Evolutionary conservation across 2,888 invertebrate genomes (phyloP).

Genomic region (Tetanocera ferruginea): DNA sequence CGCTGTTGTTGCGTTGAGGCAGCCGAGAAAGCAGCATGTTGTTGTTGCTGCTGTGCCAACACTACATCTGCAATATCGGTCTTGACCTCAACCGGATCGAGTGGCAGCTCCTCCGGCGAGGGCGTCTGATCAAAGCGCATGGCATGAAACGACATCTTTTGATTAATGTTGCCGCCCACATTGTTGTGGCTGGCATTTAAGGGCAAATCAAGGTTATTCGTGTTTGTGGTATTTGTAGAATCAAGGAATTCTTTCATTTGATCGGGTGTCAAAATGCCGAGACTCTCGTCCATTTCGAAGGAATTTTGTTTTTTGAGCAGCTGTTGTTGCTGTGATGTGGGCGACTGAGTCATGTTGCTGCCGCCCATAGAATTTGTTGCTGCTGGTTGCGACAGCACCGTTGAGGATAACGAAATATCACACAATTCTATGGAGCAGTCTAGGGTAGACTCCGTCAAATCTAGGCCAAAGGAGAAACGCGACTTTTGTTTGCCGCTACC

Average conservation of each 20-base stretch:
- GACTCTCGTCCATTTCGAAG: conserved; percentile 83
- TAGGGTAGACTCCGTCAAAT: conserved; percentile 66
- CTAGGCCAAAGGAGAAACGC: conserved; percentile 68
- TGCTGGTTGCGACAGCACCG: conserved; percentile 53
- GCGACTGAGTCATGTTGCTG: conserved; percentile 43
- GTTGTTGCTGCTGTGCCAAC: conserved; percentile 63
- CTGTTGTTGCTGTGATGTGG: conserved; percentile 47
- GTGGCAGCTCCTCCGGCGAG: conserved; percentile 86
- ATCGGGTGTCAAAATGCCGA: conserved; percentile 89
- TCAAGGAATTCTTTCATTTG: conserved; percentile 85
- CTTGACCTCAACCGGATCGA: conserved; percentile 80
- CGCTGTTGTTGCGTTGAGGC: conserved; percentile 43
- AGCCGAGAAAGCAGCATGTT: conserved; percentile 39
- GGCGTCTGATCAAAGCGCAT: conserved; percentile 82
- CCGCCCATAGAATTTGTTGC: conserved; percentile 29
- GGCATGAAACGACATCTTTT: conserved; percentile 63
- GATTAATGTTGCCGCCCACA: conserved; percentile 65
- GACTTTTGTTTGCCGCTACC: conserved; percentile 47
- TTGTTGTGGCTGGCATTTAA: conserved; percentile 54
- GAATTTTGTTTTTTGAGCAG: conserved; percentile 79
- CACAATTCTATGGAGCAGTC: conserved; percentile 69
- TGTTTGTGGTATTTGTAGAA: conserved; percentile 72
- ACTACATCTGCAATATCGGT: conserved; percentile 73
- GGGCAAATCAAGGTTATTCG: conserved; percentile 75
- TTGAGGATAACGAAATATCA: conserved; percentile 65